Conservation (phyloP, 37 sponge, comb jelly and placozoan genomes). For the Diacarnus erythraeanus region DNA sequence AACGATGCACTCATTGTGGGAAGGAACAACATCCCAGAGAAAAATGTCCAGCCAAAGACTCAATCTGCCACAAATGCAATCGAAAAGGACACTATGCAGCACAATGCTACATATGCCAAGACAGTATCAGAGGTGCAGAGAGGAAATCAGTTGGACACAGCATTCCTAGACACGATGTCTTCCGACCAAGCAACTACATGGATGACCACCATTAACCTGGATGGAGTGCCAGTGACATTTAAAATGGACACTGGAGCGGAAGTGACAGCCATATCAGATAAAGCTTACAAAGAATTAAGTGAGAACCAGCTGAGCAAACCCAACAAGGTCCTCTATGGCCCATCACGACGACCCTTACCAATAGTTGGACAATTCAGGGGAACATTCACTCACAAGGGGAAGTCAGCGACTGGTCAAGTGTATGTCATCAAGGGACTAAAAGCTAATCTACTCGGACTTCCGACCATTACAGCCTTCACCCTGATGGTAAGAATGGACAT, state of each 20-base stretch:
- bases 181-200: not conserved
- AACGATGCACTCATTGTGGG: constrained; percentile 19
- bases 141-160: not conserved
- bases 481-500: not conserved
- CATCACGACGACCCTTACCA: not conserved
- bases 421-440: constrained; percentile 19
- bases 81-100: constrained; percentile 16
- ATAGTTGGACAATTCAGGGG: not conserved
- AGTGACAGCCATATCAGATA: constrained; percentile 20
- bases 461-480: constrained; percentile 9
- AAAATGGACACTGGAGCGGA: constrained; percentile 29
- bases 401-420: not conserved
- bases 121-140: not conserved
- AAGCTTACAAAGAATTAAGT: not conserved
- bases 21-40: not conserved
- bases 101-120: not conserved
- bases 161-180: not conserved
- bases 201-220: not conserved
- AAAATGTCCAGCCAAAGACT: constrained; percentile 10
- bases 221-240: not conserved
- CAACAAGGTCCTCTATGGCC: not conserved
- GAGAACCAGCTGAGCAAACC: not conserved
- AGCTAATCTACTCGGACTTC: constrained; percentile 32
- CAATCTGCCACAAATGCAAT: not conserved
- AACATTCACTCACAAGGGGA: not conserved